phyloP scores from a whole-genome alignment of 2,888 invertebrate species.

The Dasypolia templi region DNA sequence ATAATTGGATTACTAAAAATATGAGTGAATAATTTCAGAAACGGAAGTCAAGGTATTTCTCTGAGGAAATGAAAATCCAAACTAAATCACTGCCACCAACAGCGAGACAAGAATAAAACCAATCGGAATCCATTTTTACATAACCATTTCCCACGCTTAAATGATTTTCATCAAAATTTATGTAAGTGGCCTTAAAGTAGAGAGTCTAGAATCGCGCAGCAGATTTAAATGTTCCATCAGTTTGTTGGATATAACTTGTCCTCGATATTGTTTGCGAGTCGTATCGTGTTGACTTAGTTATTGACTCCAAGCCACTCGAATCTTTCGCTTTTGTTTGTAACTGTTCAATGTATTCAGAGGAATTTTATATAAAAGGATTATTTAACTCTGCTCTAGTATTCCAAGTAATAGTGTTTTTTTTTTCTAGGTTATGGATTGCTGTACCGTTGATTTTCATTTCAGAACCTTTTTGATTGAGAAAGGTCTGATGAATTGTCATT shows the following conservation, averaged over 20 bases:
- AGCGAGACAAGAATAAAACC: slow-evolving; percentile 17
- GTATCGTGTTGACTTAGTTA: slow-evolving; percentile 56
- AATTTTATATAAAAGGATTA: slow-evolving; percentile 46
- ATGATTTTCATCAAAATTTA: slow-evolving; percentile 39
- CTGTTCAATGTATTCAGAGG: slow-evolving; percentile 29
- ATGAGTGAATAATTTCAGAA: background rate
- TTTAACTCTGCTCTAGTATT: slow-evolving; percentile 22
- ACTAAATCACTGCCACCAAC: slow-evolving; percentile 8
- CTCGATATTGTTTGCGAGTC: slow-evolving; percentile 66
- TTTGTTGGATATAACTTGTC: slow-evolving; percentile 58
- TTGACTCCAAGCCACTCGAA: slow-evolving; percentile 60
- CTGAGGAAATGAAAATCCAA: slow-evolving; percentile 6
- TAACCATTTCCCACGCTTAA: slow-evolving; percentile 14
- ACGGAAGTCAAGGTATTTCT: background rate
- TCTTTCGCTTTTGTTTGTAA: slow-evolving; percentile 46
- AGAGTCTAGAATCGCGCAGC: slow-evolving; percentile 34
- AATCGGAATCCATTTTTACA: slow-evolving; percentile 32
- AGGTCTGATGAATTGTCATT: slow-evolving; percentile 4
- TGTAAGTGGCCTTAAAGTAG: slow-evolving; percentile 61
- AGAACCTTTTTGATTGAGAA: background rate
- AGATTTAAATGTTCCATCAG: slow-evolving; percentile 46
- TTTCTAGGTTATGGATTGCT: slow-evolving; percentile 4
- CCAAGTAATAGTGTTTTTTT: slow-evolving; percentile 13
- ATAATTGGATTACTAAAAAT: background rate
- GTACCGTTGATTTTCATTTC: background rate